Base-by-base conservation (phyloP, 2,888 invertebrate species). In the Ormyrus thymus region DNA sequence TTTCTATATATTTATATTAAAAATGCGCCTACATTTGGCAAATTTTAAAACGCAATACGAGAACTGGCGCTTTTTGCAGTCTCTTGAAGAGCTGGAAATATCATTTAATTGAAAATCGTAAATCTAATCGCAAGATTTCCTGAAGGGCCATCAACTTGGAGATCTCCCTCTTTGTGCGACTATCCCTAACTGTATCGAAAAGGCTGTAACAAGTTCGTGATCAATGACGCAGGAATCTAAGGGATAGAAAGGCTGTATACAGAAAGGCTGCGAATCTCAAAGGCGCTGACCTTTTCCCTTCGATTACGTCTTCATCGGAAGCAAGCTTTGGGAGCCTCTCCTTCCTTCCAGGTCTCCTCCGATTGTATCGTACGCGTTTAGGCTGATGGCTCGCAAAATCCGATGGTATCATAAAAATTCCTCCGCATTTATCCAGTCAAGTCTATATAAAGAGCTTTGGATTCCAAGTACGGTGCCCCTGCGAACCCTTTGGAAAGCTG, bases 361-460 rank as follows among this genome's bases (percentile, higher is more conserved):
- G 69, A 73, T 78, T 15, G 45, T 61, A 59, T 64, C 62, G 69
- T 1, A 3, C 29, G 29, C 53, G 62, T 66, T 69, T 55, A n/a
- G 51, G 45, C 56, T 73, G 51, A 78, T 58, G 56, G 43, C 15
- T 62, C 73, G 56, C 68, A 56, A 78, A 78, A 78, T 77, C 61
- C 53, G n/a, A 29, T 58, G 53, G 50, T 61, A 10, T 10, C 59
- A 45, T 58, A 46, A 58, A 66, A 65, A 43, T 74, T 74, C 59
- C 45, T 65, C 50, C 13, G 29, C 50, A 53, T 66, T 75, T 75
- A 66, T 75, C 51, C 15, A 9, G 48, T 15, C 51, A 11, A 71
- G 51, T 9, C 56, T 71, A 59, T 61, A 71, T 48, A 6, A 45
- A n/a, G 1, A 5, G 50, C 59, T 5, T 48, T 13, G 10, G 58